Evolutionary conservation across 2,888 invertebrate species (phyloP).

Genomic region (Colostygia pectinataria): DNA sequence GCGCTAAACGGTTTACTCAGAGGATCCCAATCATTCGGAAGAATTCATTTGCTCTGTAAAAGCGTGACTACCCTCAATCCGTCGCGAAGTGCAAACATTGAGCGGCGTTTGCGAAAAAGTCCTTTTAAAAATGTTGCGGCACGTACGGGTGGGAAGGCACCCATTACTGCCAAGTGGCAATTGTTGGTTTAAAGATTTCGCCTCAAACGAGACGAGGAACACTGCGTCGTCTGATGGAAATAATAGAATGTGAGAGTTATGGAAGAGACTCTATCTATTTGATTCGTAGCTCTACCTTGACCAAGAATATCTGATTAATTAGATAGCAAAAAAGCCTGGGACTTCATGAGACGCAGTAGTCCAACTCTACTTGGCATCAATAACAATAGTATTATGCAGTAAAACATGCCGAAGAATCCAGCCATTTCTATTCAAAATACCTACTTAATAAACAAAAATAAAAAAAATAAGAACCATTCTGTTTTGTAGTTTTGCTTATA

Average conservation of each 20-base stretch:
- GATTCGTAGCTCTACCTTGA: background rate
- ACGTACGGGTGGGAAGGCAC: slow-evolving; percentile 75
- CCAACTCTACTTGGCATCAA: background rate
- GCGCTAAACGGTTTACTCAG: slow-evolving; percentile 67
- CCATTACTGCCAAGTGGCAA: slow-evolving; percentile 80
- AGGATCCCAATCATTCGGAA: slow-evolving; percentile 67
- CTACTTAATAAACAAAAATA: too few relatives aligned
- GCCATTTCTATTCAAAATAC: too few relatives aligned
- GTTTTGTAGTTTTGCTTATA: too few relatives aligned
- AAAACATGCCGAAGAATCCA: too few relatives aligned
- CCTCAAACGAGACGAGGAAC: slow-evolving; percentile 51
- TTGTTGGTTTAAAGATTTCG: slow-evolving; percentile 80
- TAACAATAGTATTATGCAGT: too few relatives aligned
- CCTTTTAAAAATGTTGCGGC: slow-evolving; percentile 82
- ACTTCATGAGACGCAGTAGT: too few relatives aligned
- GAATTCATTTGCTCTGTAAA: slow-evolving; percentile 76
- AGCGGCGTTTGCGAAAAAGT: slow-evolving; percentile 77
- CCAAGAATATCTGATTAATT: too few relatives aligned
- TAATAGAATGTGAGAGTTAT: background rate
- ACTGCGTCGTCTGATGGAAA: slow-evolving; percentile 14
- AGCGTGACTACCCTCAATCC: slow-evolving; percentile 70
- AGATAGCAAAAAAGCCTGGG: too few relatives aligned
- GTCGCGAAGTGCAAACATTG: slow-evolving; percentile 62
- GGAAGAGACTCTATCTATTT: slow-evolving; percentile 19
- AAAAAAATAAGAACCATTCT: too few relatives aligned